Base-by-base conservation (phyloP, 2,113 vertebrate genomes). In the Gorsachius goisagi region DNA sequence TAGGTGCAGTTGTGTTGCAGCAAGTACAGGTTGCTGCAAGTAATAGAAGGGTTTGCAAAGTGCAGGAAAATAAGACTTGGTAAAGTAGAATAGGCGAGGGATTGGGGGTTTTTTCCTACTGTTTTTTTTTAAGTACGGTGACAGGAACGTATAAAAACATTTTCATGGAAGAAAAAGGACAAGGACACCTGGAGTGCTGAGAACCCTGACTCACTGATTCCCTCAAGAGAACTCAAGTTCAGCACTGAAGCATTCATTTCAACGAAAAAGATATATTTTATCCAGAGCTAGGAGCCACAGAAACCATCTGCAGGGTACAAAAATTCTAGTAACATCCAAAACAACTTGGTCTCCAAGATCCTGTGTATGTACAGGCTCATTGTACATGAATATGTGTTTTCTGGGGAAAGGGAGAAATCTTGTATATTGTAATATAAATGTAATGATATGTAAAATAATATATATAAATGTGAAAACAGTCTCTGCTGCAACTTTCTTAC, bases 401-500 rank as follows among this genome's bases (percentile, higher is more conserved):
- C 85, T 79, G 69, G 71, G 82, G 33, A 93, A 77, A 86, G 73
- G 24, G 52, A 95, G 88, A 92, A 94, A 81, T 27, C 4, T 45
- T 84, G 90, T 93, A 41, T 35, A 45, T 41, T 73, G 81, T 85
- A 69, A 94, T 68, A 85, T 6, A 58, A 62, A 88, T 79, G 89
- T 79, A 92, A 95, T 56, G 59, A 60, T 96, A 95, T 91, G 89
- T 91, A 93, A 96, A 88, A 72, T 52, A 93, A 91, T 73, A 77
- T 41, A 67, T 39, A 79, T 17, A 78, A 76, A 90, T 71, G 30
- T 59, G 53, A 84, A 96, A 88, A 30, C 28, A 53, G 45, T 44
- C 62, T 81, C 68, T 92, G 60, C 47, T 78, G 39, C 37, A 88
- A n/a, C 85, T 68, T 87, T 72, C 77, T 58, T 91, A 39, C 30